Evolutionary conservation across 2,888 invertebrate species (phyloP).

Genomic region (Melanostoma mellinum): DNA sequence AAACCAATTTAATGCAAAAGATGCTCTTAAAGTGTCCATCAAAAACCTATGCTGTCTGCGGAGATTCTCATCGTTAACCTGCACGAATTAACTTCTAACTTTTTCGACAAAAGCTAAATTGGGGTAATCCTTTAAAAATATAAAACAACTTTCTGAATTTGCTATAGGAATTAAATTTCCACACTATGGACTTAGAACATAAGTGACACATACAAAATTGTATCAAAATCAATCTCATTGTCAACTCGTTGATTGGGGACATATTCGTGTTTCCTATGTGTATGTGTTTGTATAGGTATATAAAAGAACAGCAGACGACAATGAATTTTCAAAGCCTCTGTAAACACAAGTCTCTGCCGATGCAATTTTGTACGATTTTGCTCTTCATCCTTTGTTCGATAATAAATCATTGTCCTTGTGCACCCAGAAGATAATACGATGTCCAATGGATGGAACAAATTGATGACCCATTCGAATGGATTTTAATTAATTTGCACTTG

Average conservation of each 20-base stretch:
- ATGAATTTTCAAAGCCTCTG: conserved; percentile 10
- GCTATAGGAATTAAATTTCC: no score
- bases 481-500: conserved; percentile 71
- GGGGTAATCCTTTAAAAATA: no score
- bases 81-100: no score
- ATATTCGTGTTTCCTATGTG: no score
- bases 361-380: conserved; percentile 52
- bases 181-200: not conserved
- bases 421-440: conserved; percentile 56
- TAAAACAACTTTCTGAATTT: no score
- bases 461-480: conserved; percentile 57
- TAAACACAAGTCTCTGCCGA: conserved; percentile 1
- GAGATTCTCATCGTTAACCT: no score
- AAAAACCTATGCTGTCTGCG: no score
- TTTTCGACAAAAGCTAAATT: no score
- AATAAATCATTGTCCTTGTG: conserved; percentile 54
- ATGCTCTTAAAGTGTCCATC: no score
- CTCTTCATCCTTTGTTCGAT: conserved; percentile 40
- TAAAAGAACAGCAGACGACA: not conserved
- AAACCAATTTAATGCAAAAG: no score
- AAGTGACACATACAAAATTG: conserved; percentile 9
- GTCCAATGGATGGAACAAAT: conserved; percentile 62
- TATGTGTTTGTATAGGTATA: not conserved
- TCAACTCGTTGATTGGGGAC: not conserved
- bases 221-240: conserved; percentile 18